Conservation (phyloP, 2,888 invertebrate species). For the Coelopa pilipes region DNA sequence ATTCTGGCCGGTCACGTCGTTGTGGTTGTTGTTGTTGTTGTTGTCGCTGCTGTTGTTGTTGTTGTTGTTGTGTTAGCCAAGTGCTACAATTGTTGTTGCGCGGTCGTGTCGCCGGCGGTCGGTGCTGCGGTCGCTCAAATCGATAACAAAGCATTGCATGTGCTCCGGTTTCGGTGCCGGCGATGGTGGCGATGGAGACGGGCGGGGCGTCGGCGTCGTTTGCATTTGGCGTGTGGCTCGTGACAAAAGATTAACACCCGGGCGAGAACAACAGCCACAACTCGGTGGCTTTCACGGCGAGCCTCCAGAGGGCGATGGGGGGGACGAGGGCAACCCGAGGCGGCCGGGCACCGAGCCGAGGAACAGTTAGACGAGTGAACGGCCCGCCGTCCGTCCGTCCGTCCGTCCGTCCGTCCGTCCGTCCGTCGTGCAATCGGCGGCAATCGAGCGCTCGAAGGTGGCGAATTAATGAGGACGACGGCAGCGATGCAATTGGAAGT, state of each 20-base stretch:
- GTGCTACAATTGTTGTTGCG: too few relatives aligned
- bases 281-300: too few relatives aligned
- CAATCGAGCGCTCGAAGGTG: not conserved
- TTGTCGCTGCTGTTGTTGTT: not conserved
- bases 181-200: not conserved
- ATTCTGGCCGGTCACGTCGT: not conserved
- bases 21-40: not conserved
- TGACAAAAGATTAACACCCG: conserved; percentile 57
- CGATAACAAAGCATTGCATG: conserved; percentile 6
- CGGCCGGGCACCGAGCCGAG: not conserved
- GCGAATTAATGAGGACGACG: not conserved
- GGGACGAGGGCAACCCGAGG: too few relatives aligned
- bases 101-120: not conserved
- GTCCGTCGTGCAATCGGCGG: not conserved
- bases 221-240: conserved; percentile 17
- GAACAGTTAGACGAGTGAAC: too few relatives aligned
- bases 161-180: not conserved
- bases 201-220: too few relatives aligned
- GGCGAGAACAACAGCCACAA: conserved; percentile 15
- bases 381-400: too few relatives aligned
- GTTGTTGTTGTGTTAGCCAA: not conserved
- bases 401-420: not conserved
- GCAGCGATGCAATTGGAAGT: not conserved
- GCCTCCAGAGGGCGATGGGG: too few relatives aligned
- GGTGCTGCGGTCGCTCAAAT: not conserved